Conservation (phyloP, 2,797 vertebrate genomes). For the Falco berigora region DNA sequence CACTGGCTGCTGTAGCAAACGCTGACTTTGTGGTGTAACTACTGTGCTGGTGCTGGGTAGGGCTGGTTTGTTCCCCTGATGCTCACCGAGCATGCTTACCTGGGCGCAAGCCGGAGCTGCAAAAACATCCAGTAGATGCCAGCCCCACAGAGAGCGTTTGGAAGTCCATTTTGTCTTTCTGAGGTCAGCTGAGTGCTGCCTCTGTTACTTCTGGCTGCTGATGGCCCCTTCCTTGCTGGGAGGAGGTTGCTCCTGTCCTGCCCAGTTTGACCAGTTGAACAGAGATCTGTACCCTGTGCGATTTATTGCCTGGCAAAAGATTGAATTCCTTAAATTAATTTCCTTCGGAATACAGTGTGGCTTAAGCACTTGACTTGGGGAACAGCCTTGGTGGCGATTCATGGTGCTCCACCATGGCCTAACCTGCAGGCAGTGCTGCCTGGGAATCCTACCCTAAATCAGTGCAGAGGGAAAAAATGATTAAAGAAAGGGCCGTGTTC, state of each 20-base stretch:
- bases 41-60: background rate
- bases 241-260: background rate
- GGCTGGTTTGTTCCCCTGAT: background rate
- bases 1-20: background rate
- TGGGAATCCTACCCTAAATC: background rate
- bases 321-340: background rate
- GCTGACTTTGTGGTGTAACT: background rate
- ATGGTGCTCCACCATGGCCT: fast-evolving
- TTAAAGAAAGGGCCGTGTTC: background rate
- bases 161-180: background rate
- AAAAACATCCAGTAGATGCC: background rate
- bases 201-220: background rate
- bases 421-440: background rate
- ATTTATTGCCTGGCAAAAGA: background rate
- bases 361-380: background rate
- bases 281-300: background rate
- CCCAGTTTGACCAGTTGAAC: background rate
- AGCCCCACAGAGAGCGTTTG: fast-evolving
- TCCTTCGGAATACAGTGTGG: background rate
- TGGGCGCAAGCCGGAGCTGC: background rate
- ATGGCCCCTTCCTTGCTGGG: background rate
- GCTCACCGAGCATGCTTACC: fast-evolving
- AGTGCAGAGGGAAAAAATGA: background rate
- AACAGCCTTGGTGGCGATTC: fast-evolving
- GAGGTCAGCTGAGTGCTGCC: background rate